phyloP scores from a whole-genome alignment of 2,888 invertebrate genomes.

The Drosophila peninsularis region DNA sequence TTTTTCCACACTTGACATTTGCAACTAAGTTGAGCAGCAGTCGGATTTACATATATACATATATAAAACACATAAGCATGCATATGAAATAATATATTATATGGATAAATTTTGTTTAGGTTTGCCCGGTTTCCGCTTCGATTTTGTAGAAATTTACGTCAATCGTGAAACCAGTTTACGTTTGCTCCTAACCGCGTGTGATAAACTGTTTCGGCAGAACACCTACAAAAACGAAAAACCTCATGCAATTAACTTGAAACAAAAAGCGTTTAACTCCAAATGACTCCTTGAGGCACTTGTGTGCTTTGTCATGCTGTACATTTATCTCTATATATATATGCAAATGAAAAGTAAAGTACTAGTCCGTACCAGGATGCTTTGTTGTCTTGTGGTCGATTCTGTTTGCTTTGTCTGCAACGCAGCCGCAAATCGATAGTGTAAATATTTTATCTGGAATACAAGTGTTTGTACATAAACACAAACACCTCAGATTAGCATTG shows the following conservation, averaged over 20 bases:
- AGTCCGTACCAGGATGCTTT: constrained; percentile 19
- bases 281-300: constrained; percentile 6
- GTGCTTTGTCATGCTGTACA: constrained; percentile 11
- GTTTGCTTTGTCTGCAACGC: constrained; percentile 13
- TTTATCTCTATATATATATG: constrained; percentile 1
- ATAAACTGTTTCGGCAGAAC: constrained; percentile 52
- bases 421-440: constrained; percentile 42
- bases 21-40: constrained; percentile 1
- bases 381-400: constrained; percentile 34
- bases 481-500: constrained; percentile 10
- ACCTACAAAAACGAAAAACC: constrained; percentile 44
- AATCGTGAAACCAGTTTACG: constrained; percentile 65
- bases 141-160: constrained; percentile 24
- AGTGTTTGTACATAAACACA: constrained; percentile 11
- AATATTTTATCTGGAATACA: constrained; percentile 29
- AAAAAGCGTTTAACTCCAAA: constrained; percentile 12
- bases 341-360: constrained; percentile 20
- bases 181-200: constrained; percentile 50
- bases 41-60: constrained; percentile 3
- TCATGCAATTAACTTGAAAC: constrained; percentile 9
- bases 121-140: constrained; percentile 5
- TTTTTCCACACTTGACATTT: constrained; percentile 3
- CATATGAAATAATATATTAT: not conserved
- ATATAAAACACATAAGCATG: not conserved
- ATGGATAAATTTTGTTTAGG: not conserved